Evolutionary conservation across 2,113 vertebrate genomes (phyloP), one percentile per base, ranked within the genome.

Genomic region (Myotis yumanensis): DNA sequence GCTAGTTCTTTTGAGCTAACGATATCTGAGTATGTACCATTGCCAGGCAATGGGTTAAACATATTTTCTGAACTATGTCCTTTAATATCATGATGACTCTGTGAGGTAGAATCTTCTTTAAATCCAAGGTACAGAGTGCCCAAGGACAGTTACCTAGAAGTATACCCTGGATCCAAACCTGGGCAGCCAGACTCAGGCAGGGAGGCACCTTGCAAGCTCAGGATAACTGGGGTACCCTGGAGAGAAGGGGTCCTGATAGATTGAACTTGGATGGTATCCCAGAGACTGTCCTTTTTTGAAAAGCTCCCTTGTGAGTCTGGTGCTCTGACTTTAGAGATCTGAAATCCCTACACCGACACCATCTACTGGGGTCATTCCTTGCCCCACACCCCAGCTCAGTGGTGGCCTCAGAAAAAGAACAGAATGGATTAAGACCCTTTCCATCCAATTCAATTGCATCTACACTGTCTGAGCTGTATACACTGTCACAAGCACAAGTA

Each of bases 211-310:
- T 6, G 23, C 16, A 46, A 95, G n/a, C 64, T 68, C 43, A n/a
- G 76, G 37, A 62, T 14, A 32, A 35, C 4, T 0, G 1, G 1
- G 59, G 37, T 37, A 18, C 9, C 2, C 52, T 32, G 11, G 3
- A 5, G 37, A 10, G 17, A 20, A 30, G 57, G 82, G 28, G 43
- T 15, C 18, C 16, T 25, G 32, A 75, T 37, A 64, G 48, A 7
- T 0, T 37, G 48, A 37, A 35, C 12, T 32, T 64, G 77, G 52
- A 8, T 30, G 32, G 22, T 30, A 15, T 12, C 62, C 20, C 40
- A 10, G 35, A 82, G 7, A 25, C 25, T 46, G 10, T 76, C 69
- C 46, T 92, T 51, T 9, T 46, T 46, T 46, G 46, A 51, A 90
- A 71, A 76, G 64, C 2, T 57, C 40, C 72, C 11, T 76, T 15